Evolutionary conservation across 2,888 invertebrate genomes (phyloP), one percentile per base, ranked within the genome.

Genomic region (Gibbula magus): DNA sequence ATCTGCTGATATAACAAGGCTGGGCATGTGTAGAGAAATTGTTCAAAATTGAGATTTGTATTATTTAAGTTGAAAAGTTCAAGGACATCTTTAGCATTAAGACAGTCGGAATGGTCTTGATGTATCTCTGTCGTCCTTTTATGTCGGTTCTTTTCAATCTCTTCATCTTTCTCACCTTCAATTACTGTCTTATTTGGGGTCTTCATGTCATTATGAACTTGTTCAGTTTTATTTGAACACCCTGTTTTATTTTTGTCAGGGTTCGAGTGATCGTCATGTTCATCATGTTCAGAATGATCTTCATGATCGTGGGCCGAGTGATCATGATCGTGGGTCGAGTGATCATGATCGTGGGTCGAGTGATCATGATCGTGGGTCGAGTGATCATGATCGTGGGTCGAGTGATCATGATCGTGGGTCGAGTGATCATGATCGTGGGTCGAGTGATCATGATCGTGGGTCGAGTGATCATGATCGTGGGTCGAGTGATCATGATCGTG

Each of bases 1-100:
- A 91, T 91, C 32, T 93, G 82, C 81, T 91, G 89, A 76, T 90
- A 91, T n/a, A 93, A 82, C 25, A 93, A 86, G 8, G 90, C 91
- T 10, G 93, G 93, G 83, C 92, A 93, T n/a, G 93, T 78, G 61
- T 87, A 83, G 75, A 86, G 81, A 81, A 92, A 92, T 75, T 89
- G 82, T 0, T 86, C 25, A 25, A 25, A 20, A 61, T 22, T 61
- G 2, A 61, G 29, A 0, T 3, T 61, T 22, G 22, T 22, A 61
- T 61, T 29, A 25, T 29, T 16, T n/a, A 61, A 29, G 18, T 61
- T 25, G 18, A 29, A 61, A 16, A 61, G 22, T 16, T 61, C 61
- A 25, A 61, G 61, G 16, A 61, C 4, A 7, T 29, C 29, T 61
- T 18, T 61, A 16, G 22, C 25, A 61, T 61, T 29, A 25, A 61